phyloP scores from a whole-genome alignment of 2,113 vertebrate species.

The Oriolus oriolus region DNA sequence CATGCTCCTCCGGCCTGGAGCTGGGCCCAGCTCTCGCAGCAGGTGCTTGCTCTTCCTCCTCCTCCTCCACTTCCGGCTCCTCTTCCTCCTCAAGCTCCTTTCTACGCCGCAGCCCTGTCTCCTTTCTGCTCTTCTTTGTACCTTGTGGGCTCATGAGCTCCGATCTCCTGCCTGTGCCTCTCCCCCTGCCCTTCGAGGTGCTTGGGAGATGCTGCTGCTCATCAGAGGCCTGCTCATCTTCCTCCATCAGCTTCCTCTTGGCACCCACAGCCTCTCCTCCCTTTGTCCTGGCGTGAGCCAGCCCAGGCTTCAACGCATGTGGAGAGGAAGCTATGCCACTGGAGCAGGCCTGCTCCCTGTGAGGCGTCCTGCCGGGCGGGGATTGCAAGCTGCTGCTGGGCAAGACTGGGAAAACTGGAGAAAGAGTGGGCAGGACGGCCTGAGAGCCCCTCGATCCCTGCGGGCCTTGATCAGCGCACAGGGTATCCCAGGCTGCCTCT shows the following conservation, averaged over 20 bases:
- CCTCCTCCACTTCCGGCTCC: not conserved
- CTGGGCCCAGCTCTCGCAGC: not conserved
- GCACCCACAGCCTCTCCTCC: not conserved
- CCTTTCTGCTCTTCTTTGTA: not conserved
- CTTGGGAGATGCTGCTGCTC: not conserved
- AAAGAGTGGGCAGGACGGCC: not conserved
- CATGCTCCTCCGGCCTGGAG: not conserved
- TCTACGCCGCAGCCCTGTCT: rapidly evolving
- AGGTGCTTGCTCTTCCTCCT: not conserved
- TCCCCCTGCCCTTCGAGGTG: rapidly evolving
- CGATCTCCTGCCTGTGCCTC: rapidly evolving
- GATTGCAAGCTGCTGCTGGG: not conserved
- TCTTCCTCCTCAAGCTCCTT: not conserved
- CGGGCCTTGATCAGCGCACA: rapidly evolving
- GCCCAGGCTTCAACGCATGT: rapidly evolving
- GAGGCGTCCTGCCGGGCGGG: rapidly evolving
- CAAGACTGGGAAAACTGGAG: not conserved
- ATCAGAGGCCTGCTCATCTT: not conserved
- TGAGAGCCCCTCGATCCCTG: not conserved
- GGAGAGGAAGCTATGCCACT: not conserved
- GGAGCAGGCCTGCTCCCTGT: not conserved
- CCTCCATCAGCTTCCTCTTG: conserved; percentile 1
- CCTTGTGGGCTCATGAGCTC: rapidly evolving
- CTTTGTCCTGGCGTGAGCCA: not conserved
- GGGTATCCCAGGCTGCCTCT: not conserved